phyloP scores from a whole-genome alignment of 2,113 vertebrate species.

The Sphyrna mokarran region DNA sequence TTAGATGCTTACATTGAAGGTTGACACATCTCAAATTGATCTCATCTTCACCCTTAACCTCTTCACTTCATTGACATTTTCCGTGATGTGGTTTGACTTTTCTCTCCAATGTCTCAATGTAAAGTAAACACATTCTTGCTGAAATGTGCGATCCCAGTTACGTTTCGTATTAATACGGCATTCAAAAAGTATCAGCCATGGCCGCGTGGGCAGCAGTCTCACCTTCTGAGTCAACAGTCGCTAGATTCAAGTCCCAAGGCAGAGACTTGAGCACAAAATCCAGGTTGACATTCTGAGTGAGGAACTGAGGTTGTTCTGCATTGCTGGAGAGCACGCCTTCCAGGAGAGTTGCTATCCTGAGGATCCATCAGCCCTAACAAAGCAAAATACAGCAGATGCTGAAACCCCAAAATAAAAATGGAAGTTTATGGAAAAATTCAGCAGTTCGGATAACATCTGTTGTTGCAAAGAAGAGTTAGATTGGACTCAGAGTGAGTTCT shows the following conservation, averaged over 20 bases:
- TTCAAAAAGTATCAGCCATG: background rate
- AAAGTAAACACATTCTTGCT: background rate
- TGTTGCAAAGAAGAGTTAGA: too few species aligned
- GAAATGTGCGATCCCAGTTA: background rate
- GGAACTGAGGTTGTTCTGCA: background rate
- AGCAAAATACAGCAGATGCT: too few species aligned
- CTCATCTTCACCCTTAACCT: background rate
- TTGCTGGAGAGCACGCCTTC: background rate
- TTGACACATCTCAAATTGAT: background rate
- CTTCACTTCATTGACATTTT: background rate
- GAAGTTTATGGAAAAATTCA: too few species aligned
- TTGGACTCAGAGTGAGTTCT: too few species aligned
- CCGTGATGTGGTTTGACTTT: background rate
- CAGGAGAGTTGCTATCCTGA: background rate
- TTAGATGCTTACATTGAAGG: background rate
- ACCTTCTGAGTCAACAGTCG: background rate
- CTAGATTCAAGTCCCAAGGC: background rate
- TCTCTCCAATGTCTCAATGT: too few species aligned
- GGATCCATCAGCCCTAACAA: background rate
- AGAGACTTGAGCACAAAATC: background rate
- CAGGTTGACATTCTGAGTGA: background rate
- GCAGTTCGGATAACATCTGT: too few species aligned
- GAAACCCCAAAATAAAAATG: too few species aligned
- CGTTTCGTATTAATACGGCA: background rate
- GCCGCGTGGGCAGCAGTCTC: background rate